Percentiles rank a stretch among this genome's conserved stretches.
These are phyloP conservation scores for Tenthredo livida DNA, from an alignment of 2,888 invertebrate species.

Conservation along the genomic window DNA sequence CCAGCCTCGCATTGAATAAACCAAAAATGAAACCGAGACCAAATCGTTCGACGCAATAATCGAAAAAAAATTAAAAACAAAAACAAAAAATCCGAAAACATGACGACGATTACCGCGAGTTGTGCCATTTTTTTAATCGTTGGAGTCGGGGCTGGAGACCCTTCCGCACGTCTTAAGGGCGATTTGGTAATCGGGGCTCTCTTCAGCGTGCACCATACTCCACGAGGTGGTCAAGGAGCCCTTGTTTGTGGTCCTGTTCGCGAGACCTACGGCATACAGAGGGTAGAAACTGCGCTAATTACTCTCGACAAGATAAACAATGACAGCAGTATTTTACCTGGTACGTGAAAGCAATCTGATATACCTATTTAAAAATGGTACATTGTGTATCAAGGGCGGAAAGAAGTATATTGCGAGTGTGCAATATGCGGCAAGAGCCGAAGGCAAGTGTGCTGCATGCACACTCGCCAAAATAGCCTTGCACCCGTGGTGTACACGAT, in stretches of 20 bases:
- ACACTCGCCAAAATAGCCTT: too few species aligned
- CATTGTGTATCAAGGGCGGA: too few species aligned
- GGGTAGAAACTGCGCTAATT: conserved; percentile 69
- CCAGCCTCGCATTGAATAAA: neutral
- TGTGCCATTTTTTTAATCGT: neutral
- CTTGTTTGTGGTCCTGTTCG: conserved; percentile 68
- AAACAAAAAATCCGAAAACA: neutral
- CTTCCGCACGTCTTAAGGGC: conserved; percentile 66
- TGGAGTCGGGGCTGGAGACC: conserved; percentile 58
- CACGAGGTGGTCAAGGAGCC: conserved; percentile 66
- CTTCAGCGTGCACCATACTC: conserved; percentile 69
- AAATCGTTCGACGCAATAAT: conserved; percentile 6
- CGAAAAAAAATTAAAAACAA: neutral
- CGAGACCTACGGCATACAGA: conserved; percentile 70
- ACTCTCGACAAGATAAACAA: conserved; percentile 84
- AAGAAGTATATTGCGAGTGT: too few species aligned
- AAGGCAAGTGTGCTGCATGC: too few species aligned
- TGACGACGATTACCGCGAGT: neutral
- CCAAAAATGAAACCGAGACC: neutral
- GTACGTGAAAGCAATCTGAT: conserved; percentile 49
- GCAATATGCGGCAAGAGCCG: too few species aligned
- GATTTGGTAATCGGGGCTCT: conserved; percentile 70
- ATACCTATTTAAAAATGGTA: too few species aligned
- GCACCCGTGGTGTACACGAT: too few species aligned
- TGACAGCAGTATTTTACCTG: conserved; percentile 63